Percentiles rank a stretch among this genome's conserved stretches.
Conservation (phyloP, 2,113 vertebrate species). For the Polypterus senegalus region DNA sequence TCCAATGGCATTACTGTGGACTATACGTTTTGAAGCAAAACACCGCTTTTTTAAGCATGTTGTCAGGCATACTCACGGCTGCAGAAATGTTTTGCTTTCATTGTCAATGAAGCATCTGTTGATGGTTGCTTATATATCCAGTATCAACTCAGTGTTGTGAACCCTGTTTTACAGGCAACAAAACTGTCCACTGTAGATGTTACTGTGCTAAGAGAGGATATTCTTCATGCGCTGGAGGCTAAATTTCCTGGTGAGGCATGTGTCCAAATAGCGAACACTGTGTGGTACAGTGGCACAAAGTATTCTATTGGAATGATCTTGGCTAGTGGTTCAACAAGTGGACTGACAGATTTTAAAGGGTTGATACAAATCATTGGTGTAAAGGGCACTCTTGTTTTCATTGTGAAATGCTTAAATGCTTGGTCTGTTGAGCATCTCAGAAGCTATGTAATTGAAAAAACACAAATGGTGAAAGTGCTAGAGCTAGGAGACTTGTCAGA, state of each 20-base stretch:
- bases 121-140: conserved; percentile 3
- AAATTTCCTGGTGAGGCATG: conserved; percentile 8
- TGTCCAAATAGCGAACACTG: conserved; percentile 9
- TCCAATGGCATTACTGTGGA: conserved; percentile 4
- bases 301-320: conserved; percentile 21
- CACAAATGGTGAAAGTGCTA: too few species aligned
- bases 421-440: conserved; percentile 24
- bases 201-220: conserved; percentile 7
- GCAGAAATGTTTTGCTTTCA: conserved; percentile 9
- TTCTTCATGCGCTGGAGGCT: conserved; percentile 5
- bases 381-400: conserved; percentile 14
- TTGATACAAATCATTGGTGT: not conserved
- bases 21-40: conserved; percentile 17
- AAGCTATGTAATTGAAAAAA: conserved; percentile 8
- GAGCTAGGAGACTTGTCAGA: too few species aligned
- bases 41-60: conserved; percentile 11
- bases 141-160: not conserved
- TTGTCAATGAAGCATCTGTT: conserved; percentile 4
- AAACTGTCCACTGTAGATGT: conserved; percentile 8
- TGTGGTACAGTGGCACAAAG: not conserved
- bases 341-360: conserved; percentile 21
- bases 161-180: conserved; percentile 3
- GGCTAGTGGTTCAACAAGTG: conserved; percentile 15
- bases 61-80: conserved; percentile 9
- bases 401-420: conserved; percentile 17